These are phyloP conservation scores for Trematomus bernacchii DNA, from an alignment of 2,797 vertebrate species.

Conservation along the genomic window DNA sequence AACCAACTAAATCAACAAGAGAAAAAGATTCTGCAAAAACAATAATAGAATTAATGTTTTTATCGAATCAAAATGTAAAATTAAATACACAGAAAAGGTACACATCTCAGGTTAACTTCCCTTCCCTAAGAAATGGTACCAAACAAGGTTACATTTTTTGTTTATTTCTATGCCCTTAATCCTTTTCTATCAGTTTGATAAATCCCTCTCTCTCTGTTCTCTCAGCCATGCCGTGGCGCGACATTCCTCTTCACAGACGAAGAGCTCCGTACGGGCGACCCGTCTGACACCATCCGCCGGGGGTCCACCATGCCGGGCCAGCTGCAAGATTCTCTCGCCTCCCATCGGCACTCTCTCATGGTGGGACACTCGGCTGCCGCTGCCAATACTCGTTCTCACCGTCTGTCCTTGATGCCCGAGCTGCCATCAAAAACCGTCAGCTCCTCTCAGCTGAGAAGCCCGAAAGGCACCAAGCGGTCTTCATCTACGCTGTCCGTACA, in stretches of 20 bases:
- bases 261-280: slow-evolving; percentile 91
- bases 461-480: slow-evolving; percentile 82
- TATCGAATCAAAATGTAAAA: too few species aligned
- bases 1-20: too few species aligned
- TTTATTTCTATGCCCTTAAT: neutral
- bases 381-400: slow-evolving; percentile 49
- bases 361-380: slow-evolving; percentile 67
- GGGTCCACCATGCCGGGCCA: slow-evolving; percentile 89
- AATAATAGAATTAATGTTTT: too few species aligned
- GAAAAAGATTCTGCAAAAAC: too few species aligned
- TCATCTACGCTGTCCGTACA: slow-evolving; percentile 77
- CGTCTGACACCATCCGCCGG: slow-evolving; percentile 90
- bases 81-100: too few species aligned
- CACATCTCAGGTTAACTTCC: too few species aligned
- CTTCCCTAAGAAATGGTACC: neutral
- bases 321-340: slow-evolving; percentile 76
- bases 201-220: slow-evolving; percentile 9
- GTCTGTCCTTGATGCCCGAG: slow-evolving; percentile 73
- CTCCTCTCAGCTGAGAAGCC: slow-evolving; percentile 62
- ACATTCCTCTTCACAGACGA: slow-evolving; percentile 88
- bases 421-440: slow-evolving; percentile 25
- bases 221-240: slow-evolving; percentile 63
- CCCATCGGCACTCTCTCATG: slow-evolving; percentile 81
- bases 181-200: neutral
- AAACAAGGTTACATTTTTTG: neutral